Conservation (phyloP, 2,888 invertebrate species). For the Cephonodes hylas region DNA sequence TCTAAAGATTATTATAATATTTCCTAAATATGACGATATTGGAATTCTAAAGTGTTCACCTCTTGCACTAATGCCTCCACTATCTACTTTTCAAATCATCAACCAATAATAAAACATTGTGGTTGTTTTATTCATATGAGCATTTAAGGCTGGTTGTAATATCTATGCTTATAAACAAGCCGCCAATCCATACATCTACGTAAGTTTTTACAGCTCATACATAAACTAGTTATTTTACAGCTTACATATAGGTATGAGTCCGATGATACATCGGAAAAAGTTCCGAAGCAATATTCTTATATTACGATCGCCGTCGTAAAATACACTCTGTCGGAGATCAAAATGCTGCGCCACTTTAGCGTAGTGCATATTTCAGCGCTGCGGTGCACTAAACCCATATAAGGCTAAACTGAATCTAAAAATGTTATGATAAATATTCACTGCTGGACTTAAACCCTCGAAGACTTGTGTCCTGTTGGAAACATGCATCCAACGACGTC, state of each 20-base stretch:
- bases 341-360: not conserved
- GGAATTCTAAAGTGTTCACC: no score
- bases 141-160: no score
- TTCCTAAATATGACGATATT: no score
- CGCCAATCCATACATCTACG: not conserved
- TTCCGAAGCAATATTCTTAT: not conserved
- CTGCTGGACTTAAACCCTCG: no score
- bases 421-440: not conserved
- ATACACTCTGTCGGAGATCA: not conserved
- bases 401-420: not conserved
- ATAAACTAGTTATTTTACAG: not conserved
- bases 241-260: not conserved
- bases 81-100: no score
- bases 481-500: no score
- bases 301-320: not conserved
- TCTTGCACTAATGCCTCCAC: no score
- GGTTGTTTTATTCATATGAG: no score
- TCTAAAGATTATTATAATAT: no score
- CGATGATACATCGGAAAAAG: not conserved
- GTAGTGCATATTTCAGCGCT: constrained; percentile 1
- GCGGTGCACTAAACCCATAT: not conserved
- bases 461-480: no score
- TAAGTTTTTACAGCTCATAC: not conserved
- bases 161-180: not conserved
- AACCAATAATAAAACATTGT: no score